Conservation (phyloP, 2,113 vertebrate species). For the Malurus elegans region DNA sequence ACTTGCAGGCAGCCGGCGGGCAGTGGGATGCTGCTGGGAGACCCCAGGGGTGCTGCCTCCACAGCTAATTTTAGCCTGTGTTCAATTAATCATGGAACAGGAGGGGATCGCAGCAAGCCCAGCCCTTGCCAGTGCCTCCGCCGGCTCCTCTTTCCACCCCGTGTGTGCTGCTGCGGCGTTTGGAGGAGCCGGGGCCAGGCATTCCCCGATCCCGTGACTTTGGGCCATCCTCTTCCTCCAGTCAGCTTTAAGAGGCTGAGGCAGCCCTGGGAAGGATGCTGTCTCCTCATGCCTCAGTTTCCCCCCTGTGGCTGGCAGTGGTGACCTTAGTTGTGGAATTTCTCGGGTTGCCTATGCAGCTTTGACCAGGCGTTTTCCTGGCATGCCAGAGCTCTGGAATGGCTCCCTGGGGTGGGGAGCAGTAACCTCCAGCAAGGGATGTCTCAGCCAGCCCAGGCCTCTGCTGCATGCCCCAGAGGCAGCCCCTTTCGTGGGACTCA, state of each 20-base stretch:
- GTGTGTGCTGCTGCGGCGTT: accelerated
- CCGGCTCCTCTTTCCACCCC: background rate
- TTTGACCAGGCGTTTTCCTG: background rate
- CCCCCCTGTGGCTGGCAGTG: background rate
- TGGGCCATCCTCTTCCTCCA: background rate
- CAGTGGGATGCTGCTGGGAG: slow-evolving; percentile 4
- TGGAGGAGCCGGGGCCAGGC: background rate
- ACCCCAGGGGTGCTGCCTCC: slow-evolving; percentile 10
- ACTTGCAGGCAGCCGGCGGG: background rate
- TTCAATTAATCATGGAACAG: background rate
- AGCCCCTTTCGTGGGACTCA: background rate
- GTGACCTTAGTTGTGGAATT: background rate
- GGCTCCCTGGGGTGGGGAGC: background rate
- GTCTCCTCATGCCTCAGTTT: background rate
- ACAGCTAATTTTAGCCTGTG: background rate
- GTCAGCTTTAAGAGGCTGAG: background rate
- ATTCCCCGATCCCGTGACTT: background rate
- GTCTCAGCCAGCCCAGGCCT: background rate
- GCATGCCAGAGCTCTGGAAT: background rate
- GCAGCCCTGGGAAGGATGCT: background rate
- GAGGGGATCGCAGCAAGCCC: background rate
- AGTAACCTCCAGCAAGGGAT: background rate
- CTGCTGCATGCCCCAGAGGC: accelerated
- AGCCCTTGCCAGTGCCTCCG: background rate
- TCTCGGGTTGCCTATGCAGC: background rate